These are phyloP conservation scores for Phoeniculus purpureus DNA, from an alignment of 2,797 vertebrate genomes.

Conservation along the genomic window DNA sequence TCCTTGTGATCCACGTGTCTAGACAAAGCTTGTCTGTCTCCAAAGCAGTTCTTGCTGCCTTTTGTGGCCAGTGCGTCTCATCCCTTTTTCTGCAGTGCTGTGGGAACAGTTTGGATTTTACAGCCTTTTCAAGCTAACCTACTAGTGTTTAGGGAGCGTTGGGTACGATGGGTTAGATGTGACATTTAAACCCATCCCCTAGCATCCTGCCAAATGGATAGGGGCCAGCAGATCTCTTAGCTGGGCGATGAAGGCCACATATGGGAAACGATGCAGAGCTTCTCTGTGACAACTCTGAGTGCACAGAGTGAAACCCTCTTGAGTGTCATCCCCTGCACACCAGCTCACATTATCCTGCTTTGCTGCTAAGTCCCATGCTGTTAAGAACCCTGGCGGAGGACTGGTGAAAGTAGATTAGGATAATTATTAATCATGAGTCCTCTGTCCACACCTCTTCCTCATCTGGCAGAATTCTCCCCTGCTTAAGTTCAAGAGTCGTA, in stretches of 20 bases:
- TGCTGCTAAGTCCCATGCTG: constrained; percentile 28
- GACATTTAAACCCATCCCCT: neutral
- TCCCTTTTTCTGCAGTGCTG: neutral
- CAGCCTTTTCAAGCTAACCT: neutral
- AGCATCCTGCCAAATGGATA: neutral
- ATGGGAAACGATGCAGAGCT: neutral
- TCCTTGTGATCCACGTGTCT: neutral
- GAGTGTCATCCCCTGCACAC: neutral
- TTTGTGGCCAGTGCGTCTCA: neutral
- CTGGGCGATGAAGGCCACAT: neutral
- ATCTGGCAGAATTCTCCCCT: constrained; percentile 59
- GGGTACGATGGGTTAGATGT: neutral
- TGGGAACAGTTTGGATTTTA: neutral
- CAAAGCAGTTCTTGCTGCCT: neutral
- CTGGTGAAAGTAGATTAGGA: constrained; percentile 56
- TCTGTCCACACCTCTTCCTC: constrained; percentile 60
- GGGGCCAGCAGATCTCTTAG: neutral
- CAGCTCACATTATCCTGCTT: constrained; percentile 13
- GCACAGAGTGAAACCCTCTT: neutral
- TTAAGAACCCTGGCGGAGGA: neutral
- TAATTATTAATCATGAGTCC: constrained; percentile 65
- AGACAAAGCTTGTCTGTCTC: neutral
- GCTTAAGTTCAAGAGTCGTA: constrained; percentile 59
- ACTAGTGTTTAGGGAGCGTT: neutral
- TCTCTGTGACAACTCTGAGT: neutral